Evolutionary conservation across 2,113 vertebrate genomes (phyloP).

Genomic region (Chionomys nivalis): DNA sequence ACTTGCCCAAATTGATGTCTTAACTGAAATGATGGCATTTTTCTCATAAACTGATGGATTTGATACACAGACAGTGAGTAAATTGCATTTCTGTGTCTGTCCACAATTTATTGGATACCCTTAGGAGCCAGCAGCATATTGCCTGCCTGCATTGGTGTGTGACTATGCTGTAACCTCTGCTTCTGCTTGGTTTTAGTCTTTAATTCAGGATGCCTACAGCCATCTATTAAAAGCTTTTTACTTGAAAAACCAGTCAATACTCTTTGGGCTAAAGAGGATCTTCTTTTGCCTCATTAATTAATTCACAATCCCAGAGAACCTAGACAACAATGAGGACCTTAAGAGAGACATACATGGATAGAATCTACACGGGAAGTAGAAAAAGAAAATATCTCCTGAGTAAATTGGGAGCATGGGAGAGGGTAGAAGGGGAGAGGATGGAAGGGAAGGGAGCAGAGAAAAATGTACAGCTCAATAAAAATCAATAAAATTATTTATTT

Average conservation of each 20-base stretch:
- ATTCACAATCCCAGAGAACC: too few species aligned
- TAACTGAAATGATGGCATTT: neutral
- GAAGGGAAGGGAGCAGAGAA: too few species aligned
- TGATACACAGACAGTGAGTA: neutral
- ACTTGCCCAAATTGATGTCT: neutral
- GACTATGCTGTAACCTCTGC: neutral
- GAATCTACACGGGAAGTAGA: too few species aligned
- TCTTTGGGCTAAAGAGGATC: neutral
- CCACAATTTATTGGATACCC: neutral
- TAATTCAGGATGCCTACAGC: neutral
- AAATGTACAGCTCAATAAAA: too few species aligned
- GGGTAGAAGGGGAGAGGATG: too few species aligned
- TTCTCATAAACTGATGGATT: neutral
- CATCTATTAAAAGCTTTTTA: neutral
- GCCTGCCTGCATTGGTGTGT: neutral
- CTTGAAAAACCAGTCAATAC: neutral
- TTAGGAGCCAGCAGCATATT: neutral
- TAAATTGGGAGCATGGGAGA: too few species aligned
- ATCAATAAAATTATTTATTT: too few species aligned
- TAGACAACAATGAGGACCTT: too few species aligned
- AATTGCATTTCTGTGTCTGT: neutral
- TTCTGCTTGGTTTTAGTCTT: neutral
- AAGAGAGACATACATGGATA: too few species aligned
- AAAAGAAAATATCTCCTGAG: too few species aligned
- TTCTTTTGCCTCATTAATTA: neutral